These are phyloP conservation scores for Styela clava DNA, from an alignment of 23 tunicate genomes.

Conservation along the genomic window DNA sequence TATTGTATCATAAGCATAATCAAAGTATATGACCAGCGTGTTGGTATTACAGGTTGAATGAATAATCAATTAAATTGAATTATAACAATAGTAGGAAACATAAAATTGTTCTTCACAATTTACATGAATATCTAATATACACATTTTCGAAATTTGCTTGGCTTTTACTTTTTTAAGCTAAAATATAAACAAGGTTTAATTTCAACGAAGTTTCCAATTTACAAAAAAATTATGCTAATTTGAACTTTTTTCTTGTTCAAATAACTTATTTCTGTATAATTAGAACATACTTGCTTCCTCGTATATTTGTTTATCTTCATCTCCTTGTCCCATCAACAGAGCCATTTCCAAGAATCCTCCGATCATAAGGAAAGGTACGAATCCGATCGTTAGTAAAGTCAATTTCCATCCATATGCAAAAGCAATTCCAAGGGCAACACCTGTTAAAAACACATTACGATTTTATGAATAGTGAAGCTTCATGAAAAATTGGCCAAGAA, in stretches of 20 bases:
- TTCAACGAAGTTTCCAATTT: too few species aligned
- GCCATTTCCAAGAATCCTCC: constrained; percentile 83
- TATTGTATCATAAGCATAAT: not conserved
- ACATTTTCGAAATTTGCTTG: not conserved
- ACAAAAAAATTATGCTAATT: not conserved
- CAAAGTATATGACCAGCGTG: not conserved
- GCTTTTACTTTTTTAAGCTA: too few species aligned
- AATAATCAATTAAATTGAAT: too few species aligned
- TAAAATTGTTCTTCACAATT: not conserved
- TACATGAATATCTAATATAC: not conserved
- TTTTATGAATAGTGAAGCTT: not conserved
- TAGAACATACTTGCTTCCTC: constrained; percentile 58
- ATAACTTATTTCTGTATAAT: too few species aligned
- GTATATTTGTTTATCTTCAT: constrained; percentile 51
- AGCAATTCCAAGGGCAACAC: constrained; percentile 91
- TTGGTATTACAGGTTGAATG: too few species aligned
- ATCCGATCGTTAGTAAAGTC: constrained; percentile 73
- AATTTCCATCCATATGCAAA: constrained; percentile 84
- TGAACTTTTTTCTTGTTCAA: not conserved
- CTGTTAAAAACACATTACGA: constrained; percentile 7
- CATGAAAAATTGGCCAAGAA: not conserved
- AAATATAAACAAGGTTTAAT: not conserved
- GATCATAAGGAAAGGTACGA: constrained; percentile 70
- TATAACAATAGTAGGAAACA: not conserved
- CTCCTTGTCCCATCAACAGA: constrained; percentile 64